These are phyloP conservation scores for Amblyjoppa fuscipennis DNA, from an alignment of 2,888 invertebrate genomes.

Conservation along the genomic window DNA sequence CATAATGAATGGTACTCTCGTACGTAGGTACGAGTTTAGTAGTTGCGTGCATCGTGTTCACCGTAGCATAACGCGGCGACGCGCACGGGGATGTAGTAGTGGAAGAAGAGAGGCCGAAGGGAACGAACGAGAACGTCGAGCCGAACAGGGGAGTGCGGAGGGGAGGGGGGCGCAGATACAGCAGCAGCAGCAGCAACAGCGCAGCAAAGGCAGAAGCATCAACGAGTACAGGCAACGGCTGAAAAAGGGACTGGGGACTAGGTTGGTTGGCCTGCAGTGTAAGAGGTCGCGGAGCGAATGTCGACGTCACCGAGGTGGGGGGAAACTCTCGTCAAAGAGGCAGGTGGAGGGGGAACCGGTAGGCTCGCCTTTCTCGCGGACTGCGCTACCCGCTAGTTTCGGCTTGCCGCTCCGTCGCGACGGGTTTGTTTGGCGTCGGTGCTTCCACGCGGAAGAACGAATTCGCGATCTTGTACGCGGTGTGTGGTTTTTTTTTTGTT, in stretches of 20 bases:
- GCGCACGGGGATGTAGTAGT: slow-evolving; percentile 18
- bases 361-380: slow-evolving; percentile 76
- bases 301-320: slow-evolving; percentile 40
- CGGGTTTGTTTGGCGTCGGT: slow-evolving; percentile 73
- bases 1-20: slow-evolving; percentile 9
- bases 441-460: slow-evolving; percentile 76
- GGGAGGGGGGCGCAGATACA: slow-evolving; percentile 13
- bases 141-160: slow-evolving; percentile 13
- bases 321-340: slow-evolving; percentile 33
- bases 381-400: slow-evolving; percentile 81
- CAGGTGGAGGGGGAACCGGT: slow-evolving; percentile 70
- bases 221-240: slow-evolving; percentile 60
- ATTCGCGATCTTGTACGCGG: slow-evolving; percentile 59
- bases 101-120: slow-evolving; percentile 21
- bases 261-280: slow-evolving; percentile 72
- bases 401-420: slow-evolving; percentile 80
- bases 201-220: slow-evolving; percentile 48
- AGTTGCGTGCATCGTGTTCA: slow-evolving; percentile 69
- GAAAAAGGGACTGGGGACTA: slow-evolving; percentile 72
- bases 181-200: slow-evolving; percentile 11
- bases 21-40: slow-evolving; percentile 37
- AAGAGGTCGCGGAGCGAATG: slow-evolving; percentile 71
- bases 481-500: slow-evolving; percentile 18
- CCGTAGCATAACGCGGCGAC: slow-evolving; percentile 70
- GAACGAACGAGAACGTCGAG: slow-evolving; percentile 25